Percentiles rank a stretch among this genome's conserved stretches.
phyloP scores from a whole-genome alignment of 2,113 vertebrate genomes.

The Xenopus laevis region DNA sequence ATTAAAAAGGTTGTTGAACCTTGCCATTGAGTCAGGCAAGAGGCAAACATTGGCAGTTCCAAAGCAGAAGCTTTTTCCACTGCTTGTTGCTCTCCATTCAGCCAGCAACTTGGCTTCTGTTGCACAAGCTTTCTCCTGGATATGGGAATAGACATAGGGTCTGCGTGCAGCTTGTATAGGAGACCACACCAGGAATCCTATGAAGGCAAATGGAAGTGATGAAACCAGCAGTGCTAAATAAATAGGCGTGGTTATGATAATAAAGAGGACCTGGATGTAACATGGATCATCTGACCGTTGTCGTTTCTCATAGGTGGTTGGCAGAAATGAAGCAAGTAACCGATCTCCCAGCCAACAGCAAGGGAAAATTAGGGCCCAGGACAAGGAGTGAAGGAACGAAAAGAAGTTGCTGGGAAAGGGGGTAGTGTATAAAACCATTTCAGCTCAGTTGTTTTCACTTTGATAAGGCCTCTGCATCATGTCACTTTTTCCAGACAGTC shows the following conservation, averaged over 20 bases:
- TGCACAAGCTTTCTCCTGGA: conserved; percentile 70
- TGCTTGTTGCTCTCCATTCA: conserved; percentile 85
- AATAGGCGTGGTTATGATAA: conserved; percentile 80
- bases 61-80: conserved; percentile 88
- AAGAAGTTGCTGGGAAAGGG: conserved; percentile 93
- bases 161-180: conserved; percentile 82
- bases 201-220: conserved; percentile 84
- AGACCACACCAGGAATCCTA: conserved; percentile 91
- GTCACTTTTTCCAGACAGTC: conserved; percentile 55
- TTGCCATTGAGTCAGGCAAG: conserved; percentile 86
- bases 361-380: conserved; percentile 94
- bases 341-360: conserved; percentile 93
- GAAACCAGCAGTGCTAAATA: conserved; percentile 84
- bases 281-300: conserved; percentile 85
- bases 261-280: conserved; percentile 84
- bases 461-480: conserved; percentile 73
- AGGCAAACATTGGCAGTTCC: conserved; percentile 91
- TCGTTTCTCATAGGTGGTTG: conserved; percentile 86
- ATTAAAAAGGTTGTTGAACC: conserved; percentile 89
- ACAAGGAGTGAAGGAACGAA: conserved; percentile 83
- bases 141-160: conserved; percentile 85
- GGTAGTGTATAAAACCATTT: conserved; percentile 93
- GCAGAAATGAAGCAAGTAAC: conserved; percentile 83
- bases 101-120: conserved; percentile 69
- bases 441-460: conserved; percentile 63